phyloP scores from a whole-genome alignment of 2,797 vertebrate species.

The Spinibarbus caldwelli region DNA sequence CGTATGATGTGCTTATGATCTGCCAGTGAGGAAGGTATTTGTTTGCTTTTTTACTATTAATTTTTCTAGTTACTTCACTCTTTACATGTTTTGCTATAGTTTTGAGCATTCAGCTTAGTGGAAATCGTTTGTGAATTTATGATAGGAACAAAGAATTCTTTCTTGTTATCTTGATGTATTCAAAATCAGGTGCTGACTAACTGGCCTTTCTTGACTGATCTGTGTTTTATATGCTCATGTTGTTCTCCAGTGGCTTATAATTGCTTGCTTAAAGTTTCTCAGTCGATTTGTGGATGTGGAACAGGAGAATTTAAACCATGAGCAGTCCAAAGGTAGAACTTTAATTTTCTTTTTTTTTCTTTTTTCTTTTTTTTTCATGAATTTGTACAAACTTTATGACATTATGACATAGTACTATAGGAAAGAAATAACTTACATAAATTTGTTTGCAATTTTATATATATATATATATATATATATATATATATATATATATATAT shows the following conservation, averaged over 20 bases:
- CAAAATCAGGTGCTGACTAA: background rate
- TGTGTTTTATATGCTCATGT: background rate
- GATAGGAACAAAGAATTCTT: background rate
- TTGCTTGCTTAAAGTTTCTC: background rate
- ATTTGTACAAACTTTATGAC: background rate
- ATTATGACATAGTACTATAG: background rate
- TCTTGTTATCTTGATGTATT: background rate
- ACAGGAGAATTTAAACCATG: constrained; percentile 30
- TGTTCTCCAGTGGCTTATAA: background rate
- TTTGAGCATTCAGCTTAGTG: background rate
- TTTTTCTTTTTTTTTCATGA: background rate
- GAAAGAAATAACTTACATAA: background rate
- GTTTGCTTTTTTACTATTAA: background rate
- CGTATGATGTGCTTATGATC: background rate
- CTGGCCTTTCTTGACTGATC: background rate
- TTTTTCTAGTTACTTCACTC: background rate
- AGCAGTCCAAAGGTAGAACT: constrained; percentile 40
- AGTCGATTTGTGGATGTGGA: background rate
- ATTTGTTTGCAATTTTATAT: background rate
- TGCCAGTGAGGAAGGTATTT: background rate
- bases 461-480: too few relatives aligned
- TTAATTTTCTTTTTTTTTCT: background rate
- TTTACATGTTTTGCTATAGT: background rate
- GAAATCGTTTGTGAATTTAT: background rate
- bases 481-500: too few relatives aligned